Evolutionary conservation across 2,113 vertebrate genomes (phyloP).

Genomic region (Ellobius talpinus): DNA sequence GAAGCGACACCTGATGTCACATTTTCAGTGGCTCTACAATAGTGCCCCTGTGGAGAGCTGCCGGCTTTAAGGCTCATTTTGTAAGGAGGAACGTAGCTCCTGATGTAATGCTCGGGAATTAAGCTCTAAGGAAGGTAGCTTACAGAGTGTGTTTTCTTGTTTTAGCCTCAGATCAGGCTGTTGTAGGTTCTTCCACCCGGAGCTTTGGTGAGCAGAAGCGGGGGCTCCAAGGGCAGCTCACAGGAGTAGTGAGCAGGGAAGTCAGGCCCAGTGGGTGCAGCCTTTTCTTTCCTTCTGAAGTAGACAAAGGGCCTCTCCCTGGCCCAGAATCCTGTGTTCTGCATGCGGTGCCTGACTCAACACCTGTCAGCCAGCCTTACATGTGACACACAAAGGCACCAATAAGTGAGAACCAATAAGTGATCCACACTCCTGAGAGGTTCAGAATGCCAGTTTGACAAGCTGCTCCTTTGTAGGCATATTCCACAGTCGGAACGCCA

Average conservation of each 20-base stretch:
- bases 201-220: not conserved
- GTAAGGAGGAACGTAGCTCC: not conserved
- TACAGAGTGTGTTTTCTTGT: not conserved
- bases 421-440: not conserved
- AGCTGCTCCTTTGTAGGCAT: slow-evolving; percentile 89
- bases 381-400: not conserved
- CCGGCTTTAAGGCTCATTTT: slow-evolving; percentile 8
- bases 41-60: not conserved
- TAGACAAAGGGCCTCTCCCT: not conserved
- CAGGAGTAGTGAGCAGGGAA: not conserved
- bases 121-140: not conserved
- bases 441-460: slow-evolving; percentile 33
- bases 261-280: not conserved
- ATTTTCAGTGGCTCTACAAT: not conserved
- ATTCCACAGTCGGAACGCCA: slow-evolving; percentile 97
- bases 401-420: not conserved
- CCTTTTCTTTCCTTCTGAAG: slow-evolving; percentile 32
- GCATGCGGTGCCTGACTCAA: not conserved
- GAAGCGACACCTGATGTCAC: not conserved
- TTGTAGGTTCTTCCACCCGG: not conserved
- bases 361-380: not conserved
- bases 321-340: not conserved
- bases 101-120: not conserved
- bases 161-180: not conserved
- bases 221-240: not conserved